phyloP scores from a whole-genome alignment of 2,113 vertebrate species.

The Microtus oregoni region DNA sequence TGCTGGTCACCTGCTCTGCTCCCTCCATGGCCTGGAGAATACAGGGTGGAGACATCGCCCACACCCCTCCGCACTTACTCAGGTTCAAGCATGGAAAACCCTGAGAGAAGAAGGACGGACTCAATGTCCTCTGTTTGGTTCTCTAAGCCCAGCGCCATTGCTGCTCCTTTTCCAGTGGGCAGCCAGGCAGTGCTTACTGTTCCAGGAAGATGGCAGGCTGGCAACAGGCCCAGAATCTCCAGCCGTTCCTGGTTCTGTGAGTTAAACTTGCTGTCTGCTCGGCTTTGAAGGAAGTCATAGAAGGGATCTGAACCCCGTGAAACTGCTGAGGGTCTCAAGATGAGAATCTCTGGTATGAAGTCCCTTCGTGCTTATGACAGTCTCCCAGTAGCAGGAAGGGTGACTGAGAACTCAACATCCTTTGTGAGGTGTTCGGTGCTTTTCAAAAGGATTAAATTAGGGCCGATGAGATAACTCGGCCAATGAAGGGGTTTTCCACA shows the following conservation, averaged over 20 bases:
- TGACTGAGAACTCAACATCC: background rate
- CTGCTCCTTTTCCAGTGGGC: background rate
- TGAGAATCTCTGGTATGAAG: background rate
- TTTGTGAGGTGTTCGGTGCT: background rate
- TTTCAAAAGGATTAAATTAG: background rate
- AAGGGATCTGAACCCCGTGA: background rate
- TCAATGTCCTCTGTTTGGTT: background rate
- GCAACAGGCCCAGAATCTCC: too few relatives aligned
- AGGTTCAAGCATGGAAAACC: background rate
- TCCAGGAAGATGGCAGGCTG: background rate
- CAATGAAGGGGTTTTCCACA: background rate
- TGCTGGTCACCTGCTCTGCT: background rate
- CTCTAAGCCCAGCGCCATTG: background rate
- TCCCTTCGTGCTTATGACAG: background rate
- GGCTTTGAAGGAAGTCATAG: background rate
- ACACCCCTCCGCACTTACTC: too few relatives aligned
- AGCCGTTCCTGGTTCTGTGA: background rate
- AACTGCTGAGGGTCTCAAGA: background rate
- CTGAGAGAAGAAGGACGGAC: rapidly evolving
- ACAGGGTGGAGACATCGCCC: background rate
- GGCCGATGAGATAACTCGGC: background rate
- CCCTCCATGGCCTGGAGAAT: background rate
- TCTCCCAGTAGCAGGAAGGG: background rate
- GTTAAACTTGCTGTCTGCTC: background rate
- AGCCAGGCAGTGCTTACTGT: background rate